A percentile compares a stretch with the other conserved stretches of the same genome.
Conservation (phyloP, 1,140 invertebrate genomes). For the Venturia canescens region DNA sequence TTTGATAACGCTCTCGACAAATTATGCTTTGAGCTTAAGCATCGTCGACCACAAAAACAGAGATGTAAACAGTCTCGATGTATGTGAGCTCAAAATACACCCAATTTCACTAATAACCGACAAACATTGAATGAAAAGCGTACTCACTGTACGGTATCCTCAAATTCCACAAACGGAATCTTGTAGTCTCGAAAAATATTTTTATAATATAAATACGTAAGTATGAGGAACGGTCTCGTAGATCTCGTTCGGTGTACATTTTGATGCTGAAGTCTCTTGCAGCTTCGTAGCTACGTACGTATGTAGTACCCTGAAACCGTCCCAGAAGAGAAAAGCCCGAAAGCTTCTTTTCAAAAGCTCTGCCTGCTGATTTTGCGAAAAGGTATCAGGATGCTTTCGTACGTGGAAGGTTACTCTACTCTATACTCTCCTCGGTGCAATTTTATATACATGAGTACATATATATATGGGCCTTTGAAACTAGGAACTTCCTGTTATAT, state of each 20-base stretch:
- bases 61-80: neutral
- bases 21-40: neutral
- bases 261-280: neutral
- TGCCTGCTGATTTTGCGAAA: constrained; percentile 12
- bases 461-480: neutral
- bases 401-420: neutral
- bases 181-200: neutral
- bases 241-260: neutral
- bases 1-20: too few relatives aligned
- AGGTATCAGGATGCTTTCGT: neutral
- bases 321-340: neutral
- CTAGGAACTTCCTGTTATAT: neutral
- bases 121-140: neutral
- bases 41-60: neutral
- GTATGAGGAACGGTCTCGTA: neutral
- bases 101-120: neutral
- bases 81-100: neutral
- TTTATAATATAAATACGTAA: constrained; percentile 3
- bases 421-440: neutral
- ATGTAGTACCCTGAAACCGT: neutral
- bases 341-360: constrained; percentile 22
- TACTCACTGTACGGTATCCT: neutral
- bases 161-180: constrained; percentile 4
- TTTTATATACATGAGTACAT: neutral
- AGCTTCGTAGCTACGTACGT: neutral